Evolutionary conservation across 2,888 invertebrate species (phyloP).

Genomic region (Drosophila atroscutellata): DNA sequence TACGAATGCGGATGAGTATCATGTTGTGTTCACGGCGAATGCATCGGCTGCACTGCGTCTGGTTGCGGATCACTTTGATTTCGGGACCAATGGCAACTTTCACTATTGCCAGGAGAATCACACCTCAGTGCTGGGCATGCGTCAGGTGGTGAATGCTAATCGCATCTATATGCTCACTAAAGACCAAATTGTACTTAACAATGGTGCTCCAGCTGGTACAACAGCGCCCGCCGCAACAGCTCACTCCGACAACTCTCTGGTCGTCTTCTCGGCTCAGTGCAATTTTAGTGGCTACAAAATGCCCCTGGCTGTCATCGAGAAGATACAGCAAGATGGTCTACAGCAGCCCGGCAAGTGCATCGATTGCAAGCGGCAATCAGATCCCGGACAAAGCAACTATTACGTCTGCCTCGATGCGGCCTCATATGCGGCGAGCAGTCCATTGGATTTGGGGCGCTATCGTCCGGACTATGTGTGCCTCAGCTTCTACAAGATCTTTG

Average conservation of each 20-base stretch:
- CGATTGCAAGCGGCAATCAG: slow-evolving; percentile 22
- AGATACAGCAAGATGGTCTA: slow-evolving; percentile 88
- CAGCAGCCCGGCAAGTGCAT: slow-evolving; percentile 78
- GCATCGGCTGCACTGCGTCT: slow-evolving; percentile 95
- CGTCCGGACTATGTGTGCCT: slow-evolving; percentile 95
- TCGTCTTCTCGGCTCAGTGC: slow-evolving; percentile 96
- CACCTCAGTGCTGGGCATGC: slow-evolving; percentile 97
- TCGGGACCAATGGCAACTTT: slow-evolving; percentile 87
- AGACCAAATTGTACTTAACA: slow-evolving; percentile 86
- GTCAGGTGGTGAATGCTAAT: slow-evolving; percentile 90
- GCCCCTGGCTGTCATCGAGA: slow-evolving; percentile 90
- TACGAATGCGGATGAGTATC: slow-evolving; percentile 91
- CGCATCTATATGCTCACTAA: slow-evolving; percentile 87
- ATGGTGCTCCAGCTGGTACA: slow-evolving; percentile 38
- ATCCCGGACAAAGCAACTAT: slow-evolving; percentile 84
- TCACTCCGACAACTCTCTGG: slow-evolving; percentile 84
- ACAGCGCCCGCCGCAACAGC: background rate
- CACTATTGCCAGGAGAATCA: slow-evolving; percentile 95
- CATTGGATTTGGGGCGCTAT: slow-evolving; percentile 89
- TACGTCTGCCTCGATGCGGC: slow-evolving; percentile 95
- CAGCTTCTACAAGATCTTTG: slow-evolving; percentile 99
- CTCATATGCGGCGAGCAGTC: slow-evolving; percentile 90
- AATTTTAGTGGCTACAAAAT: slow-evolving; percentile 98
- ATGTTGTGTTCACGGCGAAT: slow-evolving; percentile 96
- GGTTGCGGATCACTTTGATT: slow-evolving; percentile 91